Evolutionary conservation across 2,113 vertebrate genomes (phyloP).

Genomic region (Coturnix japonica): DNA sequence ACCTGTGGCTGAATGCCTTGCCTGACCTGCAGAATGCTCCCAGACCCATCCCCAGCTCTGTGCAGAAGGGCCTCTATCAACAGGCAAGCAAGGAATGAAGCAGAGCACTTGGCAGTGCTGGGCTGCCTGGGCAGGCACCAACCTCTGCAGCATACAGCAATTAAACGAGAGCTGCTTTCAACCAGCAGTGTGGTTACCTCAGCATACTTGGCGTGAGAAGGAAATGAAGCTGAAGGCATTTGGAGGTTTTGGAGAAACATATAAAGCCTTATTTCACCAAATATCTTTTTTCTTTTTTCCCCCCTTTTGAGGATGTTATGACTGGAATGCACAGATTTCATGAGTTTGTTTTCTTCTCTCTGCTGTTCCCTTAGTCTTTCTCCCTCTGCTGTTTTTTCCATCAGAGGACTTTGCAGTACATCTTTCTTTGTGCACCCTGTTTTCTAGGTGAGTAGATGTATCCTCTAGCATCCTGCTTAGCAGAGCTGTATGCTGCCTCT

Average conservation of each 20-base stretch:
- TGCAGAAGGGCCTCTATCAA: background rate
- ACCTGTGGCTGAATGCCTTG: background rate
- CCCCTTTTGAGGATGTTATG: background rate
- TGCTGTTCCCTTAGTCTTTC: background rate
- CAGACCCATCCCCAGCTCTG: background rate
- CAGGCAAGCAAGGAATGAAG: background rate
- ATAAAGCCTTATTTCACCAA: slow-evolving; percentile 20
- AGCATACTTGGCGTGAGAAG: slow-evolving; percentile 7
- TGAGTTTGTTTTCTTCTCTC: background rate
- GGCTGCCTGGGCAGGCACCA: background rate
- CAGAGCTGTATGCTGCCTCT: background rate
- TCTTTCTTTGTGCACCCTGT: background rate
- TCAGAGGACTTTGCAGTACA: background rate
- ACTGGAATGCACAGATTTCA: slow-evolving; percentile 14
- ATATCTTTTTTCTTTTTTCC: background rate
- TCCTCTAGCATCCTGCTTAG: background rate
- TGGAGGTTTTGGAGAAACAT: slow-evolving; percentile 52
- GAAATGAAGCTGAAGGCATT: background rate
- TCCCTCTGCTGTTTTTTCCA: background rate
- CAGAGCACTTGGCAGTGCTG: background rate
- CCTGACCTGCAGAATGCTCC: background rate
- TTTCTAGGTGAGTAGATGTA: background rate
- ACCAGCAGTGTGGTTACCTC: slow-evolving; percentile 22
- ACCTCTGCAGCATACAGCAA: background rate
- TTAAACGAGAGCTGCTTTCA: background rate